Conservation (phyloP, 2,797 vertebrate species). For the Sebastes taczanowskii region DNA sequence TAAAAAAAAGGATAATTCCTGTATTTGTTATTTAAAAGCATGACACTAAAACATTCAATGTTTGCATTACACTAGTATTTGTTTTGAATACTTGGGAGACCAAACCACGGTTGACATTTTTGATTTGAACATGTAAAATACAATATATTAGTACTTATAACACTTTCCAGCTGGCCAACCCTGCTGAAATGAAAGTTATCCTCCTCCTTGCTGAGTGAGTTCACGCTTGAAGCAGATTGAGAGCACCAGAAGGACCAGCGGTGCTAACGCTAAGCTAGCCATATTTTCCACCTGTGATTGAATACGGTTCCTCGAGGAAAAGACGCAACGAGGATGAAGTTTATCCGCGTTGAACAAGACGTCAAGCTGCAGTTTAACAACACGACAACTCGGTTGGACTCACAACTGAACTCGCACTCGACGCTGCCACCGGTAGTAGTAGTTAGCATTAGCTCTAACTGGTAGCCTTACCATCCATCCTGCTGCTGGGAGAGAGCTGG, state of each 20-base stretch:
- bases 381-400: background rate
- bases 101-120: slow-evolving; percentile 18
- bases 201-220: background rate
- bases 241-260: background rate
- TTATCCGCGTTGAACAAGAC: background rate
- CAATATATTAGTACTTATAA: slow-evolving; percentile 74
- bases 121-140: slow-evolving; percentile 55
- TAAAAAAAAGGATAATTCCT: background rate
- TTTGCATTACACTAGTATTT: slow-evolving; percentile 8
- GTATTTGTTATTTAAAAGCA: slow-evolving; percentile 15
- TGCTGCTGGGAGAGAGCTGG: slow-evolving; percentile 24
- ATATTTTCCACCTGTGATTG: slow-evolving; percentile 51
- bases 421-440: background rate
- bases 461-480: slow-evolving; percentile 33
- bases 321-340: background rate
- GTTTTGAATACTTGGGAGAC: slow-evolving; percentile 32
- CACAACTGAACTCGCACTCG: slow-evolving; percentile 8
- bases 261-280: slow-evolving; percentile 55
- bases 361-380: background rate
- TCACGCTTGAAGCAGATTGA: background rate
- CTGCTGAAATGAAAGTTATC: slow-evolving; percentile 15
- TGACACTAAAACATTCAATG: background rate
- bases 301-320: background rate
- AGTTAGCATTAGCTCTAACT: slow-evolving; percentile 61
- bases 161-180: slow-evolving; percentile 52